These are phyloP conservation scores for Verasper variegatus DNA, from an alignment of 2,113 vertebrate genomes.

Conservation along the genomic window DNA sequence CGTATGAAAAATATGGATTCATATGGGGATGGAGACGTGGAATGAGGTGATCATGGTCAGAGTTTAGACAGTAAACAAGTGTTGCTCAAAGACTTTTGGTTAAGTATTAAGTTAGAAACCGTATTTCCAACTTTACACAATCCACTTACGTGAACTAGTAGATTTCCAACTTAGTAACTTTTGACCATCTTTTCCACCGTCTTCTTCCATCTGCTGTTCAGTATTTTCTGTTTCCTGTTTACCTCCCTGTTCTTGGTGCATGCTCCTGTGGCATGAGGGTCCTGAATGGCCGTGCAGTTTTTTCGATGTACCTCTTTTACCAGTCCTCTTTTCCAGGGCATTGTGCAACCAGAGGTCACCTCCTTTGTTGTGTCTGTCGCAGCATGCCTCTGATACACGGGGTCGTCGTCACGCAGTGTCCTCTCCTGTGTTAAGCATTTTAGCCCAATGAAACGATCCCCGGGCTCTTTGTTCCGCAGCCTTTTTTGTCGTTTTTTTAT, in stretches of 20 bases:
- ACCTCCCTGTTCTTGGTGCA: conserved; percentile 74
- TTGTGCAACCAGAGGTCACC: conserved; percentile 52
- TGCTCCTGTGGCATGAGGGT: conserved; percentile 80
- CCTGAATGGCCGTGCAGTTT: conserved; percentile 64
- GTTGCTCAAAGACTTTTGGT: not conserved
- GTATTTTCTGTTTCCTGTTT: conserved; percentile 57
- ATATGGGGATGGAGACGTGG: not conserved
- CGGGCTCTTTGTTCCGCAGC: conserved; percentile 39
- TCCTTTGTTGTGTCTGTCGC: conserved; percentile 69
- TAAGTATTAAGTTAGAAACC: not conserved
- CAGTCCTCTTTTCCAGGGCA: conserved; percentile 67
- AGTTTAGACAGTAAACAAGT: not conserved
- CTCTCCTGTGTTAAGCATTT: conserved; percentile 58
- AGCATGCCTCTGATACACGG: conserved; percentile 76
- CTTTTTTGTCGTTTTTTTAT: conserved; percentile 39
- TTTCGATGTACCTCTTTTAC: conserved; percentile 44
- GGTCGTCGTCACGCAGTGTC: conserved; percentile 54
- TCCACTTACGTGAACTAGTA: not conserved
- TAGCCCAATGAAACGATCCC: conserved; percentile 35
- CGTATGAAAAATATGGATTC: not conserved
- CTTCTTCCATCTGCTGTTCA: conserved; percentile 63
- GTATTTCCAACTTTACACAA: not conserved
- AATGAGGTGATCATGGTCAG: not conserved
- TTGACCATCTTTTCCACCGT: conserved; percentile 54
- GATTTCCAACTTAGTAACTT: conserved; percentile 21